phyloP scores from a whole-genome alignment of 2,888 invertebrate genomes.

The Synanthedon formicaeformis region DNA sequence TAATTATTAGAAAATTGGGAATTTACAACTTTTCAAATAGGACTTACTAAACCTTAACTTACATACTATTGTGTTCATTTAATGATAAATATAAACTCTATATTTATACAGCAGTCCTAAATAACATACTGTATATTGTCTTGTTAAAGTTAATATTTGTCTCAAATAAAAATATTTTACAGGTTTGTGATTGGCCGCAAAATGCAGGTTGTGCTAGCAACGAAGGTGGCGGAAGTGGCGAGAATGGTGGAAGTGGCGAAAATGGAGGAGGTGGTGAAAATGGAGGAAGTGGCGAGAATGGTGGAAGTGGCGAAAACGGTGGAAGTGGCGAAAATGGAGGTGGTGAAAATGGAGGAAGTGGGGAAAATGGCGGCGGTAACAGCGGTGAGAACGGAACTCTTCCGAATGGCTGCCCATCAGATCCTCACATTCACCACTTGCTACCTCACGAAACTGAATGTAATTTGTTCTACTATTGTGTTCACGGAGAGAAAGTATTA shows the following conservation, averaged over 20 bases:
- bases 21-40: no score
- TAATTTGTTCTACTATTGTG: slow-evolving; percentile 27
- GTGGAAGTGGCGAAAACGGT: slow-evolving; percentile 4
- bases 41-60: no score
- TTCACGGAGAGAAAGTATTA: slow-evolving; percentile 18
- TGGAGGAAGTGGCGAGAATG: neutral
- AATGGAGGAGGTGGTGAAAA: neutral
- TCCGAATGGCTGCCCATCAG: slow-evolving; percentile 15
- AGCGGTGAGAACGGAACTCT: slow-evolving; percentile 1
- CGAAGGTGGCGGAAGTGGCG: slow-evolving; percentile 1
- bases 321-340: slow-evolving; percentile 20
- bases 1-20: no score
- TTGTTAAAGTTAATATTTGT: no score
- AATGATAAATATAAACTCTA: neutral
- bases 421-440: slow-evolving; percentile 14
- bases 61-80: no score
- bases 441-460: slow-evolving; percentile 25
- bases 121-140: no score
- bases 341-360: neutral
- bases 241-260: neutral
- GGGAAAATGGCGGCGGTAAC: neutral
- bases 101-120: no score
- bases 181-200: slow-evolving; percentile 20
- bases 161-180: neutral
- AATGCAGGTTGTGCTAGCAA: slow-evolving; percentile 10